Conservation (phyloP, 2,797 vertebrate species). For the Leuciscus waleckii region DNA sequence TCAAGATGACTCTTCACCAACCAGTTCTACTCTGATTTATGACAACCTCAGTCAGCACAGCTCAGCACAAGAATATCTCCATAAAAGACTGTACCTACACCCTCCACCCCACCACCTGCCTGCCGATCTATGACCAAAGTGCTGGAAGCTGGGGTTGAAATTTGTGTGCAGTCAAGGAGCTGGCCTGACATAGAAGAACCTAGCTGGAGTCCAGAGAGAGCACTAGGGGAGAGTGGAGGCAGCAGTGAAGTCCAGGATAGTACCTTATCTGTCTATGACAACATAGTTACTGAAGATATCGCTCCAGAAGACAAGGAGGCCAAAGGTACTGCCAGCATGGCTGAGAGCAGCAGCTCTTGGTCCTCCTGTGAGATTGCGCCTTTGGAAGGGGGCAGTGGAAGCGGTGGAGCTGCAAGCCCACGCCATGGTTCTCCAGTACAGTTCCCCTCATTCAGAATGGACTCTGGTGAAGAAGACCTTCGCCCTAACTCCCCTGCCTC, state of each 20-base stretch:
- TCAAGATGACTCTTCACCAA: constrained; percentile 37
- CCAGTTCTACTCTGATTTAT: constrained; percentile 36
- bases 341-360: constrained; percentile 73
- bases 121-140: constrained; percentile 48
- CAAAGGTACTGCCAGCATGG: constrained; percentile 57
- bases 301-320: constrained; percentile 35
- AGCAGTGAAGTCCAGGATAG: constrained; percentile 75
- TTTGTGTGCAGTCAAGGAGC: constrained; percentile 42
- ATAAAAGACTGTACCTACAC: constrained; percentile 33
- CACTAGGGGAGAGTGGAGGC: constrained; percentile 59
- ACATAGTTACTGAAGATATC: constrained; percentile 67
- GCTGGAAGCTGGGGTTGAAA: constrained; percentile 52
- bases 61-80: constrained; percentile 58
- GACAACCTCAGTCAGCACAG: constrained; percentile 69
- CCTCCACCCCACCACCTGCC: constrained; percentile 37
- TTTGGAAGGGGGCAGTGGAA: constrained; percentile 61
- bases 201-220: constrained; percentile 49
- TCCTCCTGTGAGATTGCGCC: constrained; percentile 78
- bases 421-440: constrained; percentile 49
- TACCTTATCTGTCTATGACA: constrained; percentile 77
- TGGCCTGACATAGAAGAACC: constrained; percentile 64
- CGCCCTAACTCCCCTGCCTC: constrained; percentile 73
- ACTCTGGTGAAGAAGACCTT: constrained; percentile 46
- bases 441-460: constrained; percentile 54
- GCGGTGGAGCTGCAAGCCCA: constrained; percentile 35